Evolutionary conservation across 2,797 vertebrate genomes (phyloP), one percentile per base, ranked within the genome.

Genomic region (Rhinophrynus dorsalis): DNA sequence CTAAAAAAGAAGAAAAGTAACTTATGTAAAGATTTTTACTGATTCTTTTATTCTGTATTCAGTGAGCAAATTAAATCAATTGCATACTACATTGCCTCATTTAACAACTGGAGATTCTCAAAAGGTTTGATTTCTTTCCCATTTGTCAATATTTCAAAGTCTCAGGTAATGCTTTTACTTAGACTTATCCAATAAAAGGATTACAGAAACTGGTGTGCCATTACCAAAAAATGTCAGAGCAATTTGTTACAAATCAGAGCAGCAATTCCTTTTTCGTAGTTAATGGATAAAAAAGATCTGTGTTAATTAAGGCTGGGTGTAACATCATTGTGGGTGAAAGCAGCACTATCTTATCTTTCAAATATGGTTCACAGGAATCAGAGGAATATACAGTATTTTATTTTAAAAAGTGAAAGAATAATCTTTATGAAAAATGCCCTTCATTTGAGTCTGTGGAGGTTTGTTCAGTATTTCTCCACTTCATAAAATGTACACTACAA

Each of bases 141-240:
- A 62, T 62, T 70, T 61, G 58, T 70, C 67, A 70, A 70, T 70
- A 70, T 70, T 70, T 62, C 67, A 70, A 62, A 70, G 48, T 58
- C 58, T 62, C 58, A 55, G 50, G 58, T 70, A 62, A 70, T 23
- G 50, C 67, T 62, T 62, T 70, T 70, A 55, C 67, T 70, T 50
- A 59, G 66, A 59, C 66, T 51, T 44, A 59, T 68, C 62, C 67
- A 70, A 55, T 70, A 70, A 70, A 62, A 70, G 67, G 67, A 70
- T 70, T 70, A 70, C 50, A 62, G 67, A 70, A 62, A 55, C 67
- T 62, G 55, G 48, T 62, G 50, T 70, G 67, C 67, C 56, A 62
- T 70, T 62, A 70, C 58, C 55, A 68, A 68, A 35, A 70, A 70
- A 70, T 62, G 58, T 70, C 67, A 70, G 48, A 62, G 67, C 50